A percentile compares a stretch with the other conserved stretches of the same genome.
Conservation (phyloP, 2,113 vertebrate species). For the Cochlearius cochlearius region DNA sequence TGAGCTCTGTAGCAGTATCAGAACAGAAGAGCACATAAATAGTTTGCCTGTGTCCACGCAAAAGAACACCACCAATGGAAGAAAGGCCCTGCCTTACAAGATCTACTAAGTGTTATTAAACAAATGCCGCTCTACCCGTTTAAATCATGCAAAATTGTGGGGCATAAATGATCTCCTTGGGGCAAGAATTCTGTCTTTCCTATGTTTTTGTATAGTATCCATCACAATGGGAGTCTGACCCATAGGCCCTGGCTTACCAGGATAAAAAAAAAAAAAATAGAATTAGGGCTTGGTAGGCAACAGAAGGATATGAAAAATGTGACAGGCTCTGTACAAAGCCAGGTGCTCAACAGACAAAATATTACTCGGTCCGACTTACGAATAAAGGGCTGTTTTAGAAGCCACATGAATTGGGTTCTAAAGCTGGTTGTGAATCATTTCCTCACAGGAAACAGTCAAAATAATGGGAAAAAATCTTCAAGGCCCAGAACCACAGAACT, state of each 20-base stretch:
- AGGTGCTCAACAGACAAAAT: neutral
- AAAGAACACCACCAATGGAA: neutral
- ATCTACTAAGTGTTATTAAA: neutral
- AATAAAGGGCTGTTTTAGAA: neutral
- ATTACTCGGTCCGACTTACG: neutral
- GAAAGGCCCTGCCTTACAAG: neutral
- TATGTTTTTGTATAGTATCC: neutral
- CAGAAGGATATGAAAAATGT: neutral
- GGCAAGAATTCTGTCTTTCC: neutral
- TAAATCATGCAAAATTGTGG: neutral
- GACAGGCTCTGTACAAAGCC: neutral
- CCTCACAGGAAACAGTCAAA: neutral
- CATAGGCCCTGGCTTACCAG: neutral
- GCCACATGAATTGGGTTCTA: neutral
- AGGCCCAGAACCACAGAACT: neutral
- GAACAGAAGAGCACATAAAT: neutral
- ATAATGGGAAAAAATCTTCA: neutral
- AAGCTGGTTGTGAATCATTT: neutral
- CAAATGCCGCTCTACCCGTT: neutral
- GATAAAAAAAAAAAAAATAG: neutral
- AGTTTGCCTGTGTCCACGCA: neutral
- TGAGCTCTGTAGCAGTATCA: slow-evolving; percentile 28
- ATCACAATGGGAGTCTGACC: neutral
- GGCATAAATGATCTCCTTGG: neutral
- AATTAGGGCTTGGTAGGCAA: neutral